phyloP scores from a whole-genome alignment of 2,113 vertebrate species.

The Abramis brama region DNA sequence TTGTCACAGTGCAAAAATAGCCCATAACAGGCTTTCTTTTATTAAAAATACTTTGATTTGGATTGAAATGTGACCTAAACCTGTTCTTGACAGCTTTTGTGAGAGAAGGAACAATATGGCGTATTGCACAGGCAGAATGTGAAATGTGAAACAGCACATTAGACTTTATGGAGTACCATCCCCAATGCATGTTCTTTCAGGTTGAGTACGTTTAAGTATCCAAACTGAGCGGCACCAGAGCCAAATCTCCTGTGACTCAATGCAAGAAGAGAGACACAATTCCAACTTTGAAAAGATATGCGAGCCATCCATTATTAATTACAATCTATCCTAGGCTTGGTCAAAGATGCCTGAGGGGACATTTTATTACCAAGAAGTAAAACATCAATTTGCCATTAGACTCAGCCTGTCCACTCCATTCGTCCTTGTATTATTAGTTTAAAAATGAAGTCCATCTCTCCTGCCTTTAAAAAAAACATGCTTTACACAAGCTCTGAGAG shows the following conservation, averaged over 20 bases:
- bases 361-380: conserved; percentile 40
- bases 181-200: not conserved
- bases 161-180: not conserved
- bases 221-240: not conserved
- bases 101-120: not conserved
- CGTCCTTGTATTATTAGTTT: conserved; percentile 47
- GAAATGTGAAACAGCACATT: not conserved
- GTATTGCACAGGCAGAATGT: not conserved
- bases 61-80: not conserved
- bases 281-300: conserved; percentile 37
- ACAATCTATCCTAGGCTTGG: conserved; percentile 50
- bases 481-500: conserved; percentile 61
- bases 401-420: conserved; percentile 53
- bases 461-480: conserved; percentile 56
- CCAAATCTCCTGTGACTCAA: conserved; percentile 4
- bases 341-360: conserved; percentile 40
- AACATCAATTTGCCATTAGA: conserved; percentile 75
- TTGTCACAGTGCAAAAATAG: not conserved
- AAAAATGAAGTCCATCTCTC: conserved; percentile 54
- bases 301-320: conserved; percentile 66
- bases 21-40: not conserved
- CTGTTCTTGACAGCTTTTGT: not conserved
- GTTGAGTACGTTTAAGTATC: not conserved
- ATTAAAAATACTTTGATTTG: not conserved
- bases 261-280: not conserved